Evolutionary conservation across 2,113 vertebrate species (phyloP), one percentile per base, ranked within the genome.

Genomic region (Oryctolagus cuniculus): DNA sequence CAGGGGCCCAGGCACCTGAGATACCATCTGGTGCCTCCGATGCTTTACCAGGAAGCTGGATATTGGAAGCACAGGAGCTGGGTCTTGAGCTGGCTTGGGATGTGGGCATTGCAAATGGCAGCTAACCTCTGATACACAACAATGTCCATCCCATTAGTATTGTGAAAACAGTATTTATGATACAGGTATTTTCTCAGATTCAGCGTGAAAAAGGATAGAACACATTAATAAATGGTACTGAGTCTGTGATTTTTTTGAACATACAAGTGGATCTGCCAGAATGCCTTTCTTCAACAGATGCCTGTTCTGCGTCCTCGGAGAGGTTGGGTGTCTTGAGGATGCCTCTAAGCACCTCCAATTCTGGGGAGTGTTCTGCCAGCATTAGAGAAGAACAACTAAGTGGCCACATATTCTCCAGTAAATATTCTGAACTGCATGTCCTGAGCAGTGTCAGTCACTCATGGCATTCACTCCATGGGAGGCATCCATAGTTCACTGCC

Each of bases 191-290:
- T 81, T 95, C 44, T 88, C 31, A 74, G 61, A 94, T 87, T 66
- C 44, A 89, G 73, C 29, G 85, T 93, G 44, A 84, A 93, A 93
- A 74, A 93, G 53, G 25, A 87, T 82, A 70, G 94, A 75, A 84
- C 4, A 1, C 3, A 78, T 74, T 55, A 49, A 13, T 88, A 36
- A 72, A 44, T 21, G 27, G 29, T 29, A 31, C 8, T 90, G 27
- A 82, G 38, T 63, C 58, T 89, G 44, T 72, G 72, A 95, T 9
- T 61, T 70, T 27, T 69, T 81, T 72, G 36, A 93, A 87, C 75
- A 75, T 63, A 70, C 22, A 66, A 75, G 55, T 81, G 27, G 31
- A 38, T 61, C 51, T 74, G 61, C 49, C 27, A 10, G 36, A 81
- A 81, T 74, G 53, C 6, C 22, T 70, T 29, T 0, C 34, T 21